Percentiles rank a stretch among this genome's conserved stretches.
Conservation (phyloP, 2,888 invertebrate species). For the Stegana nigrithorax region DNA sequence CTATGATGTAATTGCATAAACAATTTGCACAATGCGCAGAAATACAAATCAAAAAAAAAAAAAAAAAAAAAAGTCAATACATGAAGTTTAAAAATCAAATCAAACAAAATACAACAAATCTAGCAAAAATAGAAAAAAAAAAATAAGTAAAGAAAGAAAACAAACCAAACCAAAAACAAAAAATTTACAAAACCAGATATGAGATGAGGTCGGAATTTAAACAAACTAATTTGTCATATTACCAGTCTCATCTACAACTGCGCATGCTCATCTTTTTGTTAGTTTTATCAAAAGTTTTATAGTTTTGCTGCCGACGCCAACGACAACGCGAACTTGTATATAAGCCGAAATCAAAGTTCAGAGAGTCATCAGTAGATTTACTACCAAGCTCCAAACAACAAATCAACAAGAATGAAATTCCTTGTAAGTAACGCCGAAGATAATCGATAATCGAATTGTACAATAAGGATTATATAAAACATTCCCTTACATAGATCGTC, state of each 20-base stretch:
- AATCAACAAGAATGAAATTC: constrained; percentile 18
- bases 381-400: constrained; percentile 19
- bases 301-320: background rate
- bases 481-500: constrained; percentile 21
- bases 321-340: constrained; percentile 22
- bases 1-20: background rate
- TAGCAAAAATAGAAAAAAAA: too few relatives aligned
- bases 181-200: background rate
- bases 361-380: constrained; percentile 32
- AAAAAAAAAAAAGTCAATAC: background rate
- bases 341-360: constrained; percentile 18
- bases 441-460: background rate
- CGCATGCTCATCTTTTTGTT: constrained; percentile 7
- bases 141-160: background rate
- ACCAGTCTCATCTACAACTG: background rate
- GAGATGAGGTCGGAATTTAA: background rate
- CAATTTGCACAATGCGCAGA: background rate
- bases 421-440: constrained; percentile 4
- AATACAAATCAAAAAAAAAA: background rate
- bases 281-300: background rate
- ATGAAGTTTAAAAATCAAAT: background rate
- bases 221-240: background rate
- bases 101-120: constrained; percentile 1
- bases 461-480: background rate
- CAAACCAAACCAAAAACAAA: background rate